These are phyloP conservation scores for Sebastes wilsoni DNA, from an alignment of 2,797 vertebrate genomes.

Conservation along the genomic window DNA sequence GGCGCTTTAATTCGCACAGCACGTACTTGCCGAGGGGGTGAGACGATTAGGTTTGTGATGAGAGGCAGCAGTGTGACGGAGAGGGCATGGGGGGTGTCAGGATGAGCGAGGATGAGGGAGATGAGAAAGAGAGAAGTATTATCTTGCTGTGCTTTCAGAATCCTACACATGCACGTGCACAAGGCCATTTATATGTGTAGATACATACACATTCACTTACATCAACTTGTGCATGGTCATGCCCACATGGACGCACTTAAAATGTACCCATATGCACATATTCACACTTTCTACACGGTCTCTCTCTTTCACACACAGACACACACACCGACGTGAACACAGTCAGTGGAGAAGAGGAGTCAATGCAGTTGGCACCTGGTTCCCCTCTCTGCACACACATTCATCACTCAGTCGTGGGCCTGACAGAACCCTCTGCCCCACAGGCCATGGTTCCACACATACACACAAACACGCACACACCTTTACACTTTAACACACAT, in stretches of 20 bases:
- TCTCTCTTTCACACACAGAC: not conserved
- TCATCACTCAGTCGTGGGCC: slow-evolving; percentile 79
- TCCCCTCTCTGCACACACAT: slow-evolving; percentile 74
- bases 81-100: slow-evolving; percentile 80
- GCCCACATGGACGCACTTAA: not conserved
- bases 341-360: slow-evolving; percentile 59
- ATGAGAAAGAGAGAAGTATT: slow-evolving; percentile 80
- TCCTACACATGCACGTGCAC: slow-evolving; percentile 33
- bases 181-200: slow-evolving; percentile 10
- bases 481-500: slow-evolving; percentile 39
- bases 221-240: slow-evolving; percentile 2
- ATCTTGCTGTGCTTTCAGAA: slow-evolving; percentile 66
- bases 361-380: slow-evolving; percentile 66
- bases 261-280: slow-evolving; percentile 13
- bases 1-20: slow-evolving; percentile 82
- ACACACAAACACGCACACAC: slow-evolving; percentile 39
- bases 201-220: not conserved
- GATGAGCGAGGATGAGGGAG: slow-evolving; percentile 80
- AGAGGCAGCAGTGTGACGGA: slow-evolving; percentile 83
- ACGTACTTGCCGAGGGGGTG: slow-evolving; percentile 82
- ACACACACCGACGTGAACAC: not conserved
- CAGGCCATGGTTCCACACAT: slow-evolving; percentile 65
- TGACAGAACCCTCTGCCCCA: slow-evolving; percentile 75
- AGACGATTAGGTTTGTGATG: slow-evolving; percentile 86
- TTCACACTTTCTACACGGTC: slow-evolving; percentile 16